Evolutionary conservation across 2,888 invertebrate species (phyloP), one percentile per base, ranked within the genome.

Genomic region (Crepidodera aurea): DNA sequence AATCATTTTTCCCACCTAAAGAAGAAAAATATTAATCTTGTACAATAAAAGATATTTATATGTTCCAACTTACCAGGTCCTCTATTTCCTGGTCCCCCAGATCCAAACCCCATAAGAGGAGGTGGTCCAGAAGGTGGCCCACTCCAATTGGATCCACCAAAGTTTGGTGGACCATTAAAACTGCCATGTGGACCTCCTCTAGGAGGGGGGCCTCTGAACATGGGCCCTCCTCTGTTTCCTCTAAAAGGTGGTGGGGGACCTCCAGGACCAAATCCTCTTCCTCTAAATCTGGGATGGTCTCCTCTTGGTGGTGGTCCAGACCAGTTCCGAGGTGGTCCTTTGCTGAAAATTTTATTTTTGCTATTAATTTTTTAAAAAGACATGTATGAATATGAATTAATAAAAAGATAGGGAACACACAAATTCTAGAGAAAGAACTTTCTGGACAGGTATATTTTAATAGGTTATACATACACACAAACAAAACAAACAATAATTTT

Each of bases 241-340:
- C 85, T 76, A 66, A 81, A 81, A 69, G 81, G 77, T 19, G 77
- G 77, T 0, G 86, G 85, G 0, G 74, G 85, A 0, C 86, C 85
- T 7, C 86, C 86, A 0, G 85, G 84, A 16, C 89, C 89, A 77
- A 87, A 89, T 13, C 87, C 87, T 68, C 90, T 83, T 1, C 90
- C 90, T 32, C 90, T 81, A 73, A 89, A 90, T 16, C 89, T 82
- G 71, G 87, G 87, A n/a, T 88, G 86, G 1, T 84, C 85, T 60
- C 83, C 65, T 34, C 61, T 56, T 12, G 63, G 69, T 8, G 70
- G 70, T 3, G 70, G 69, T 32, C 68, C 68, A 27, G 67, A 39
- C 71, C 71, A 71, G 37, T 53, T 61, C 8, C 57, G 46, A 2
- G 57, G 64, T 13, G 64, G 64, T 18, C 61, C 61, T 51, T 64